Evolutionary conservation across 2,113 vertebrate species (phyloP), one percentile per base, ranked within the genome.

Genomic region (Lophius piscatorius): DNA sequence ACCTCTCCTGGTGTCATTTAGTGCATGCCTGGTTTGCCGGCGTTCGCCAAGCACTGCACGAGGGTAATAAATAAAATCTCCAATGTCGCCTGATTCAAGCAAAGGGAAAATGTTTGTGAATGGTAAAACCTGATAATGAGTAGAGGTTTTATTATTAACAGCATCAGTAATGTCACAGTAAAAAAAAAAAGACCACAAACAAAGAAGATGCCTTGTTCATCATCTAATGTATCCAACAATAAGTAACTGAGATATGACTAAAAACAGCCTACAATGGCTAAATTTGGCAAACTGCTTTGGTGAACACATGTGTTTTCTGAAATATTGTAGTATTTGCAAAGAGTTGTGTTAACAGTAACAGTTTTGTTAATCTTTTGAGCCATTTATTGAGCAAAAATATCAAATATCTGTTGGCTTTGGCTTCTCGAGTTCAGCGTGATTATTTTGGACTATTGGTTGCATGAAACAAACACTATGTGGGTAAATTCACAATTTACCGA

Each of bases 1-100:
- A 89, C 85, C 78, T 39, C 4, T 70, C 12, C 36, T 56, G 4
- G 11, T 17, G 70, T 34, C 39, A 5, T 31, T 24, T 13, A 22
- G 18, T 22, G 20, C 20, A 2, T 9, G 10, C 35, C n/a, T 24
- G n/a, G 17, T 1, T 40, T 0, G 21, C n/a, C 66, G 69, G 45
- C 54, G 51, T 4, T 63, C 28, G 18, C n/a, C 26, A 3, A 86
- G 76, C 6, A 34, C 9, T 4, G 78, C 72, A 7, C 12, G 4
- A 1, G 70, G 81, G 4, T 16, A 21, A 9, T 78, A 28, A n/a
- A 48, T 74, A n/a, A 44, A 3, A 18, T 70, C 41, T 36, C 51
- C 64, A 9, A 13, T 7, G 28, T 16, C 9, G 3, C 20, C 84
- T 87, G 63, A 45, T 26, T 48, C 1, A 52, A 5, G 50, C 13